A percentile compares a stretch with the other conserved stretches of the same genome.
These are phyloP conservation scores for Hermetia illucens DNA, from an alignment of 1,140 invertebrate genomes.

Conservation along the genomic window DNA sequence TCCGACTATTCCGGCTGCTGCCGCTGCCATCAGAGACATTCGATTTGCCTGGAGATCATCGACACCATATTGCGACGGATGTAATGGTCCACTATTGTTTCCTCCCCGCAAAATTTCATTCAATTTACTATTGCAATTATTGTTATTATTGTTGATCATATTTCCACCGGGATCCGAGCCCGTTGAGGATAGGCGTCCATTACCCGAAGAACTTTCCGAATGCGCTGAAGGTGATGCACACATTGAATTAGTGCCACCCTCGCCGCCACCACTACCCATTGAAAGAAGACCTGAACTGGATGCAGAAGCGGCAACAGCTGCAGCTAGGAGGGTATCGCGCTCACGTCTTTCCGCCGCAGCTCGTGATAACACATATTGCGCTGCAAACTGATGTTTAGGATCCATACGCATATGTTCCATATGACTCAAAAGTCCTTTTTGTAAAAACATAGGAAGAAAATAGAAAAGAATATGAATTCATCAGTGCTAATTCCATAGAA, in stretches of 20 bases:
- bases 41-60: slow-evolving; percentile 56
- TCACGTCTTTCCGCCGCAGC: slow-evolving; percentile 80
- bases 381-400: slow-evolving; percentile 89
- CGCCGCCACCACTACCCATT: slow-evolving; percentile 5
- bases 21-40: slow-evolving; percentile 59
- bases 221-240: slow-evolving; percentile 67
- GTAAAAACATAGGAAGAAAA: slow-evolving; percentile 14
- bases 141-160: slow-evolving; percentile 53
- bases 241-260: slow-evolving; percentile 36
- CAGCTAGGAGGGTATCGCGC: slow-evolving; percentile 57
- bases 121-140: slow-evolving; percentile 6
- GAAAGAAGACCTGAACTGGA: slow-evolving; percentile 40
- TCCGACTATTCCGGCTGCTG: slow-evolving; percentile 42
- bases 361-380: slow-evolving; percentile 79
- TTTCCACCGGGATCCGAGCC: slow-evolving; percentile 58
- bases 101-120: slow-evolving; percentile 9
- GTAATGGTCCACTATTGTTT: slow-evolving; percentile 23
- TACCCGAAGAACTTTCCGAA: slow-evolving; percentile 67
- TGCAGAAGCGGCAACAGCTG: slow-evolving; percentile 48
- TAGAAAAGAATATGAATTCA: slow-evolving; percentile 4
- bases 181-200: slow-evolving; percentile 59
- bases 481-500: slow-evolving; percentile 3
- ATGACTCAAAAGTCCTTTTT: slow-evolving; percentile 71
- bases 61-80: slow-evolving; percentile 46
- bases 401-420: slow-evolving; percentile 97